Percentiles rank a stretch among this genome's conserved stretches.
phyloP scores from a whole-genome alignment of 1,140 invertebrate species.

The Acyrthosiphon pisum region DNA sequence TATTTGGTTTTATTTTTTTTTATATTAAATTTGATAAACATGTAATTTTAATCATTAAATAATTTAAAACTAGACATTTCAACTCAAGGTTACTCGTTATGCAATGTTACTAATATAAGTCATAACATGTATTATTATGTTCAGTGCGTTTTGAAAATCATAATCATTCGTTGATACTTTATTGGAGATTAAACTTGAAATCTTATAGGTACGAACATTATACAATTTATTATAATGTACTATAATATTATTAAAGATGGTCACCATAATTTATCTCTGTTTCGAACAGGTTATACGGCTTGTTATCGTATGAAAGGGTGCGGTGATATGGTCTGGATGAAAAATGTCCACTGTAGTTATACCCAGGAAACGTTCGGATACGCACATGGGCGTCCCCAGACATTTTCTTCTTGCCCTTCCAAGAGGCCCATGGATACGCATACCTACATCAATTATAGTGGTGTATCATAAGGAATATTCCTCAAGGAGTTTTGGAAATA shows the following conservation, averaged over 20 bases:
- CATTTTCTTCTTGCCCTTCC: no score
- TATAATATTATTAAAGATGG: not conserved
- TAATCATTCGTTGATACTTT: not conserved
- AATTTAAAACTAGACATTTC: not conserved
- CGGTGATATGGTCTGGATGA: not conserved
- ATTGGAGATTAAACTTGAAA: not conserved
- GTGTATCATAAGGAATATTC: not conserved
- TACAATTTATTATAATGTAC: no score
- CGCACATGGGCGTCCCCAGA: not conserved
- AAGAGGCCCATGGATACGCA: no score
- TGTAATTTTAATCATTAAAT: conserved; percentile 11
- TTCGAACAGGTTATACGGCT: not conserved
- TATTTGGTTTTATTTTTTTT: not conserved
- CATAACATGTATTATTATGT: not conserved
- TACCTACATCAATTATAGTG: not conserved
- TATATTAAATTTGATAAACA: not conserved
- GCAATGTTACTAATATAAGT: not conserved
- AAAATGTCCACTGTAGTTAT: not conserved
- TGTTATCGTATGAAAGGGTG: no score
- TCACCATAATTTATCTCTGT: not conserved
- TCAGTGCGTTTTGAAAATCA: not conserved
- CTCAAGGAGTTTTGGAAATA: not conserved
- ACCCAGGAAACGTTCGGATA: not conserved
- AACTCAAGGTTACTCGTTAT: not conserved
- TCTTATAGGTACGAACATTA: not conserved